Conservation (phyloP, 2,797 vertebrate species). For the Gila robusta region DNA sequence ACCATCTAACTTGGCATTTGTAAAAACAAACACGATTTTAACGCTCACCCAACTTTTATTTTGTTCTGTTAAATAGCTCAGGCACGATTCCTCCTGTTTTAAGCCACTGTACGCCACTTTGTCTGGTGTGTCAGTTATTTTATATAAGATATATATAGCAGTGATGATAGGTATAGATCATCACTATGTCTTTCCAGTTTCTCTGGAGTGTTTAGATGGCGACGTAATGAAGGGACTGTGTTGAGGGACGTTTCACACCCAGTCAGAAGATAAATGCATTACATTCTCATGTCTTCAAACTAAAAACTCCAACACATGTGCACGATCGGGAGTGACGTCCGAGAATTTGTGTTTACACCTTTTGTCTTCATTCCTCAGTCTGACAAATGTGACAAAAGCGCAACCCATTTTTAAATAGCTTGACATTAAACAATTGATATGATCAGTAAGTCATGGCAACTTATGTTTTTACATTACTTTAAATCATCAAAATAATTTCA, state of each 20-base stretch:
- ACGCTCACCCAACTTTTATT: neutral
- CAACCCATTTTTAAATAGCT: neutral
- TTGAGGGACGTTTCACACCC: neutral
- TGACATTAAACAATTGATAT: neutral
- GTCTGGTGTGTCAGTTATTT: neutral
- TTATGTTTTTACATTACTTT: neutral
- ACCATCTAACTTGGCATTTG: neutral
- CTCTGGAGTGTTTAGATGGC: neutral
- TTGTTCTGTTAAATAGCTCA: neutral
- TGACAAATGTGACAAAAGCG: neutral
- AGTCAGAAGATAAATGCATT: no score
- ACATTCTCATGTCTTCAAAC: no score
- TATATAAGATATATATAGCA: neutral
- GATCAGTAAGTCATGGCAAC: neutral
- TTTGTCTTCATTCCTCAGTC: neutral
- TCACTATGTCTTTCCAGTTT: neutral
- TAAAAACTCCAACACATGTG: no score
- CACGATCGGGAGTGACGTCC: no score
- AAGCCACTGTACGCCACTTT: neutral
- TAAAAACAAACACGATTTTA: neutral
- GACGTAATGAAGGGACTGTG: fast-evolving
- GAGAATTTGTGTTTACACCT: neutral
- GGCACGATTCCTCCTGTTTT: neutral
- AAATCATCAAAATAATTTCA: neutral
- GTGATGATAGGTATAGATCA: neutral